Conservation (phyloP, 1,140 invertebrate genomes). For the Ganaspis sp. region DNA sequence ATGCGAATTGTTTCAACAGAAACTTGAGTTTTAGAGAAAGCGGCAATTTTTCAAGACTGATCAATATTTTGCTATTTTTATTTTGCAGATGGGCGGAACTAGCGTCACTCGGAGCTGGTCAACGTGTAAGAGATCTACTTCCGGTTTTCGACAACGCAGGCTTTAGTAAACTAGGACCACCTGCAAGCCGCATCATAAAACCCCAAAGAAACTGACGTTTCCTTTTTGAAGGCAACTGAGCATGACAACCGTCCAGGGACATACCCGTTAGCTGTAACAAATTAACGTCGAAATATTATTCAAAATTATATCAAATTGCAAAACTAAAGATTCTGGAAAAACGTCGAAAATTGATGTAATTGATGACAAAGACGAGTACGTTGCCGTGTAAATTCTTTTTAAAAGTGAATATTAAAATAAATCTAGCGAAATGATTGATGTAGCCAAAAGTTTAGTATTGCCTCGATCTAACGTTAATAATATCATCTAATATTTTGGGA, state of each 20-base stretch:
- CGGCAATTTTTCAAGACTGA: too few relatives aligned
- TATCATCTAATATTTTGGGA: too few relatives aligned
- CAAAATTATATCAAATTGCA: not conserved
- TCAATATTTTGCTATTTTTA: constrained; percentile 31
- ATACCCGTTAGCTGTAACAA: not conserved
- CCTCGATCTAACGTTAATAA: too few relatives aligned
- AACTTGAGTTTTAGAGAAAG: too few relatives aligned
- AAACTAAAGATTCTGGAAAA: not conserved
- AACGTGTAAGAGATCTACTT: constrained; percentile 83
- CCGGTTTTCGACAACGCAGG: constrained; percentile 89
- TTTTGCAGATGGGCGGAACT: constrained; percentile 70
- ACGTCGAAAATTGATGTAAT: not conserved
- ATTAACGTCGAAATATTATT: not conserved
- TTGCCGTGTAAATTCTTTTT: not conserved
- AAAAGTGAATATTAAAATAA: too few relatives aligned
- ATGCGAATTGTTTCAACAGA: too few relatives aligned
- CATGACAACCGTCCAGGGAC: not conserved
- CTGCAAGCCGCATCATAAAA: constrained; percentile 85
- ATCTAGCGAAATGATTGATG: too few relatives aligned
- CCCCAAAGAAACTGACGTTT: constrained; percentile 76
- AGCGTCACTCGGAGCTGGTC: constrained; percentile 74
- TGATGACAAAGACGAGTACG: not conserved
- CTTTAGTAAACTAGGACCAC: constrained; percentile 86
- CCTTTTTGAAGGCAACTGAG: constrained; percentile 18
- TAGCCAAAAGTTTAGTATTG: too few relatives aligned